Evolutionary conservation across 2,113 vertebrate genomes (phyloP).

Genomic region (Phaetusa simplex): DNA sequence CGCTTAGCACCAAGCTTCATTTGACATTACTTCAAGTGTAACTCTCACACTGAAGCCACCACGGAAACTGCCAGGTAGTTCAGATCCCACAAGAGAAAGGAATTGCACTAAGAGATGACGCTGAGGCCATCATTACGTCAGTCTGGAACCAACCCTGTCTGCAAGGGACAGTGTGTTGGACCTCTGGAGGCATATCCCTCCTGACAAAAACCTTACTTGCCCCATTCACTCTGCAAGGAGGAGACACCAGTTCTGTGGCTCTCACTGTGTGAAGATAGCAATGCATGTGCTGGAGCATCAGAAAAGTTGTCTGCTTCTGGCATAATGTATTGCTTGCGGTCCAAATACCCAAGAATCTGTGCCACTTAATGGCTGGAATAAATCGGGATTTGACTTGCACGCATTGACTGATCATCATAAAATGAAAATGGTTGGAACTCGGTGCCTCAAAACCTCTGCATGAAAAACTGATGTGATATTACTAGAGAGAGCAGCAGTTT

Average conservation of each 20-base stretch:
- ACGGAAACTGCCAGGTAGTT: neutral
- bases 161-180: neutral
- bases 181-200: neutral
- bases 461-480: neutral
- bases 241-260: neutral
- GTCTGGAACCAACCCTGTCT: neutral
- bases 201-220: neutral
- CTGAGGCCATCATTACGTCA: rapidly evolving
- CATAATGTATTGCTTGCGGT: neutral
- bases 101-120: neutral
- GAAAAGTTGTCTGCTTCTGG: neutral
- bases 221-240: neutral
- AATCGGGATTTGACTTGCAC: neutral
- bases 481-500: neutral
- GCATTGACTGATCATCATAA: neutral
- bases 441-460: neutral
- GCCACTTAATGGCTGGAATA: neutral
- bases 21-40: neutral
- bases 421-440: neutral
- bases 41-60: neutral
- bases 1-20: neutral
- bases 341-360: neutral
- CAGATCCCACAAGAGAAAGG: neutral
- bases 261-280: neutral
- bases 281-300: neutral